These are phyloP conservation scores for Sus cebifrons DNA, from an alignment of 2,797 vertebrate genomes.

Conservation along the genomic window DNA sequence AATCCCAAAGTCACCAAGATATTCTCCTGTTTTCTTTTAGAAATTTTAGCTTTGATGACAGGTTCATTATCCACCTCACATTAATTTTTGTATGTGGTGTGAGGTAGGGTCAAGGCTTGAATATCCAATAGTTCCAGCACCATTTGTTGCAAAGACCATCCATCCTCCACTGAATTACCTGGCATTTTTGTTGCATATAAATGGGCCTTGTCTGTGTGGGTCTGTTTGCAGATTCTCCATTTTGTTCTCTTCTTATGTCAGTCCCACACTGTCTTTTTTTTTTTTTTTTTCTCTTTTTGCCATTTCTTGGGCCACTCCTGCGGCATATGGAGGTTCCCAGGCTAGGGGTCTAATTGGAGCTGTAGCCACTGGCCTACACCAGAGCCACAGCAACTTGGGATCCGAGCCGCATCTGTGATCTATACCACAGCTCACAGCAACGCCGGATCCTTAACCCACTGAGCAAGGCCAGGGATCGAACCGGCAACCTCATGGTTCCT, in stretches of 20 bases:
- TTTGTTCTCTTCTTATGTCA: not conserved
- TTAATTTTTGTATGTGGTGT: slow-evolving; percentile 6
- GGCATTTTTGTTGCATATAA: not conserved
- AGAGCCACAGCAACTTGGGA: no score
- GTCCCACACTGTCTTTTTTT: not conserved
- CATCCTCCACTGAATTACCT: not conserved
- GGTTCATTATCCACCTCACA: not conserved
- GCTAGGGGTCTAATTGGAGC: no score
- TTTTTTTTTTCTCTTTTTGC: not conserved
- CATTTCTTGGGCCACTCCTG: no score
- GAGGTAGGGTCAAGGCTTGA: not conserved
- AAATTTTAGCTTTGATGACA: not conserved
- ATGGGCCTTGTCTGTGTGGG: not conserved
- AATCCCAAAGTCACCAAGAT: not conserved
- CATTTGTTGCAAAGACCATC: not conserved
- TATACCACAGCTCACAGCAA: no score
- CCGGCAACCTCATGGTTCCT: no score
- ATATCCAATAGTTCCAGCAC: not conserved
- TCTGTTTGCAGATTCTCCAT: not conserved
- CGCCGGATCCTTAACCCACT: no score
- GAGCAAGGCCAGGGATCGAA: no score
- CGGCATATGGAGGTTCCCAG: no score
- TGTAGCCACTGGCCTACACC: no score
- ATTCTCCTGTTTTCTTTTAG: not conserved
- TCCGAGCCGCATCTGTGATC: no score